Evolutionary conservation across 2,113 vertebrate species (phyloP).

Genomic region (Silurus asotus): DNA sequence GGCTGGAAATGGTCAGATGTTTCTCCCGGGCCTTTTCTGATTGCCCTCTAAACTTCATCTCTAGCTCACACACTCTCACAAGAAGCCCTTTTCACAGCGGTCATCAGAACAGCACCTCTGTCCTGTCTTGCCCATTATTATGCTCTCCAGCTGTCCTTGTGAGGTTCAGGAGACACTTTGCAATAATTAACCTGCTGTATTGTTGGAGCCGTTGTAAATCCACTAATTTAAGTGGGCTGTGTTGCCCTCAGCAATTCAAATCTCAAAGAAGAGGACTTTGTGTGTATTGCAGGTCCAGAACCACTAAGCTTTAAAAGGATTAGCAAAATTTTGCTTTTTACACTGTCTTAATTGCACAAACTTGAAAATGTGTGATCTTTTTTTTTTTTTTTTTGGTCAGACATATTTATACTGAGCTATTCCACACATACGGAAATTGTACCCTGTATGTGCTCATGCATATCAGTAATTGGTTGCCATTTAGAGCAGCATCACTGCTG

Average conservation of each 20-base stretch:
- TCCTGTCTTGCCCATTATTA: constrained; percentile 43
- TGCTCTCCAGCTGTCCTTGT: constrained; percentile 33
- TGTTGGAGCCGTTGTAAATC: constrained; percentile 20
- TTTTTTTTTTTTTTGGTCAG: background rate
- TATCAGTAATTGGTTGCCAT: background rate
- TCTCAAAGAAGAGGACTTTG: constrained; percentile 29
- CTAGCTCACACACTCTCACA: background rate
- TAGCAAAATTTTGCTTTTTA: background rate
- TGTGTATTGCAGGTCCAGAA: constrained; percentile 21
- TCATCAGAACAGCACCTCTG: constrained; percentile 23
- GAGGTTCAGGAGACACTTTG: constrained; percentile 2
- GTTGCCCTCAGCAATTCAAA: constrained; percentile 29
- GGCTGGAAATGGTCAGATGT: background rate
- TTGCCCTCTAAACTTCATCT: constrained; percentile 29
- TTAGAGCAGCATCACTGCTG: background rate
- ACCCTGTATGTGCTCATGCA: background rate
- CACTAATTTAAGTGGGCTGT: constrained; percentile 26
- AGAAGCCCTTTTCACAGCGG: background rate
- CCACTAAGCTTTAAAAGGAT: constrained; percentile 38
- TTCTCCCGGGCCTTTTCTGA: constrained; percentile 15
- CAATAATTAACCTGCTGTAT: constrained; percentile 33
- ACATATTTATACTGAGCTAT: background rate
- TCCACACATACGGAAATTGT: background rate
- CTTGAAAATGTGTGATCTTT: too few species aligned
- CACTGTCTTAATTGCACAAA: too few species aligned